phyloP scores from a whole-genome alignment of 2,113 vertebrate genomes.

The Haemorhous mexicanus region DNA sequence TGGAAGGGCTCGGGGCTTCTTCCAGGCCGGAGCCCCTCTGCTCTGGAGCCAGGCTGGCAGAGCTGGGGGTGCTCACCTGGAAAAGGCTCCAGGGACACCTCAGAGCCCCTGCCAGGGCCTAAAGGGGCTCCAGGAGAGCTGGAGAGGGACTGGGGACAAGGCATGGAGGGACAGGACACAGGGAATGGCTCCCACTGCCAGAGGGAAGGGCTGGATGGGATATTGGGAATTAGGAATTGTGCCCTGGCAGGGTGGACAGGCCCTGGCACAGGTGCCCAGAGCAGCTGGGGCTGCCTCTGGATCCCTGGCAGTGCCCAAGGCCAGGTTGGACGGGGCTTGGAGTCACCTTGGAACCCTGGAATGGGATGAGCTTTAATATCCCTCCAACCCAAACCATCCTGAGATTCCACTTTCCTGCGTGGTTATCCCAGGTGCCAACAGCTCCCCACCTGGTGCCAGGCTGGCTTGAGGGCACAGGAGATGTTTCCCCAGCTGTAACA shows the following conservation, averaged over 20 bases:
- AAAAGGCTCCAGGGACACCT: neutral
- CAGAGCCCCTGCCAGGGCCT: neutral
- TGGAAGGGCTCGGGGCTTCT: neutral
- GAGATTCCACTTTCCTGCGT: neutral
- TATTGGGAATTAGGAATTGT: neutral
- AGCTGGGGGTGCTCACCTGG: neutral
- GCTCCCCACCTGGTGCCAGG: neutral
- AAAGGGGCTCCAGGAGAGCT: neutral
- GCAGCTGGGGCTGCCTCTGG: neutral
- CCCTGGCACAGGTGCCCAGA: neutral
- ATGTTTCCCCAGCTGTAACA: neutral
- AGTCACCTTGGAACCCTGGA: neutral
- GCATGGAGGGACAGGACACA: neutral
- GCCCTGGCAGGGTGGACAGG: neutral
- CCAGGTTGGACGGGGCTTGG: rapidly evolving
- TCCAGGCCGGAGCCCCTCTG: neutral
- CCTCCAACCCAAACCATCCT: neutral
- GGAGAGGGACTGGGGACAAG: neutral
- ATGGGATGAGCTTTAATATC: neutral
- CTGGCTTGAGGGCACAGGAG: neutral
- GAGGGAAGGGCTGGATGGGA: neutral
- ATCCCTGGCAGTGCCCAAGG: neutral
- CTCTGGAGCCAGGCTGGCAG: neutral
- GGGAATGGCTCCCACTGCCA: neutral
- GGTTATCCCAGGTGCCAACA: neutral